Conservation (phyloP, 2,113 vertebrate species). For the Siniperca knerii region DNA sequence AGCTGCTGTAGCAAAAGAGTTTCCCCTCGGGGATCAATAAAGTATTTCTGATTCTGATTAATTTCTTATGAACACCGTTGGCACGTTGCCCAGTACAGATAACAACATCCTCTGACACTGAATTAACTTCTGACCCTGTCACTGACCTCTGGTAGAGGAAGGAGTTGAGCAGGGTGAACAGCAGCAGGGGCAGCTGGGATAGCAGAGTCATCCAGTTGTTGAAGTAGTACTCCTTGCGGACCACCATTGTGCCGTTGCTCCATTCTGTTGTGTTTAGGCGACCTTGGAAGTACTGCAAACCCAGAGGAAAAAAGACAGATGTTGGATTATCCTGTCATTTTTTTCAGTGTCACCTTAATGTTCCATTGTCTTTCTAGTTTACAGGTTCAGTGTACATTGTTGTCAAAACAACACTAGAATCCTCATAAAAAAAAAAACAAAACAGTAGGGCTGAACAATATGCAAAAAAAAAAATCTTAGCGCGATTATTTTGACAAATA, state of each 20-base stretch:
- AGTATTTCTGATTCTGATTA: too few species aligned
- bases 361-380: background rate
- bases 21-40: too few species aligned
- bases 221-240: constrained; percentile 86
- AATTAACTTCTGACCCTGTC: background rate
- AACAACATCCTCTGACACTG: background rate
- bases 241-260: constrained; percentile 64
- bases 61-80: too few species aligned
- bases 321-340: background rate
- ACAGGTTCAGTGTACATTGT: background rate
- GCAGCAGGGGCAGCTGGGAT: constrained; percentile 91
- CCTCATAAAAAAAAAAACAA: too few species aligned
- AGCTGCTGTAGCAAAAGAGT: too few species aligned
- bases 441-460: too few species aligned
- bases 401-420: too few species aligned
- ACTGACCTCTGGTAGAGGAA: constrained; percentile 90
- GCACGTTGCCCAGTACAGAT: background rate
- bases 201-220: constrained; percentile 93
- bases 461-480: too few species aligned
- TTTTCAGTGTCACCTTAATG: background rate
- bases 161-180: constrained; percentile 93
- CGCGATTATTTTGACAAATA: too few species aligned
- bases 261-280: constrained; percentile 76
- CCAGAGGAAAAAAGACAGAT: background rate
- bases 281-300: constrained; percentile 88